A percentile compares a stretch with the other conserved stretches of the same genome.
Conservation (phyloP, 1,140 invertebrate species). For the Diploscapter pachys region DNA sequence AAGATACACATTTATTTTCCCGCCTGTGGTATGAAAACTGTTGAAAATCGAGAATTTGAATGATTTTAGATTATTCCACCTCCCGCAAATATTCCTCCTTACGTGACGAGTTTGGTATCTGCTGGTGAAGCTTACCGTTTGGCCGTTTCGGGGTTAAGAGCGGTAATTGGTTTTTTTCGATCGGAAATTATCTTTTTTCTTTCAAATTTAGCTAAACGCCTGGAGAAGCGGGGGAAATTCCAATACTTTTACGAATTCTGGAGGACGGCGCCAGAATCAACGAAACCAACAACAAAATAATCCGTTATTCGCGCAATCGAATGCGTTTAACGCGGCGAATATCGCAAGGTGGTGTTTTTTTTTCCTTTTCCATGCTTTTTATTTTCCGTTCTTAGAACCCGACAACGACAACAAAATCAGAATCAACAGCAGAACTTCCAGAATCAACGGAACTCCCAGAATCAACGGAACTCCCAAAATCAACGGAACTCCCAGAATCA, state of each 20-base stretch:
- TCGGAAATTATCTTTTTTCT: no score
- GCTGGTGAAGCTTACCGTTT: slow-evolving; percentile 8
- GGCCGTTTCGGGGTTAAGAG: not conserved
- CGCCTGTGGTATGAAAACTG: no score
- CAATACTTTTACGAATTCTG: slow-evolving; percentile 12
- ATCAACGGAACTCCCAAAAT: not conserved
- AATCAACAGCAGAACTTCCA: slow-evolving; percentile 3
- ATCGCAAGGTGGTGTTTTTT: no score
- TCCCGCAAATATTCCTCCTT: not conserved
- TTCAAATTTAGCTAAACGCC: no score
- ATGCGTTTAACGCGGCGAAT: no score
- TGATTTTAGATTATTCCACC: not conserved
- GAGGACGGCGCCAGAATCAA: slow-evolving; percentile 5
- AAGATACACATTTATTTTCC: not conserved
- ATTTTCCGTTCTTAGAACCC: not conserved
- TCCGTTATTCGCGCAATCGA: slow-evolving; percentile 5
- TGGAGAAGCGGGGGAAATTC: not conserved
- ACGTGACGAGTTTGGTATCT: slow-evolving; percentile 6
- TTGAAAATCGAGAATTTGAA: not conserved
- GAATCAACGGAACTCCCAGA: no score
- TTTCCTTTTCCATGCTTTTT: no score
- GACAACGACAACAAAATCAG: slow-evolving; percentile 1
- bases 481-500: slow-evolving; percentile 13
- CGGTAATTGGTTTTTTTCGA: no score
- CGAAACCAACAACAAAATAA: slow-evolving; percentile 4